Base-by-base conservation (phyloP, 2,888 invertebrate genomes). In the Oscheius myriophilus region DNA sequence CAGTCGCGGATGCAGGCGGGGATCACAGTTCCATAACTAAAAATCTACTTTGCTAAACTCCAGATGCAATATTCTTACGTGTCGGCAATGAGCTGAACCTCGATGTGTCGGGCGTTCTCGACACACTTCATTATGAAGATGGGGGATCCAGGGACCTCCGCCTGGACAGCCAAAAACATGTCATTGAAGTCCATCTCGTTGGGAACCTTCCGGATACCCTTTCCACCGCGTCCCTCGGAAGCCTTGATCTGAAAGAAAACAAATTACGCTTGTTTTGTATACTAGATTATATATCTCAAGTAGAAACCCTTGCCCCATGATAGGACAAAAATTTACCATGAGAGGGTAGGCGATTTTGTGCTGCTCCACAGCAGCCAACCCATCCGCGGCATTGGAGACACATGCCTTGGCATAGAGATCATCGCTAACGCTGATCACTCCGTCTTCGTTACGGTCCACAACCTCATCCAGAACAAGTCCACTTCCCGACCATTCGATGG, bases 41-140 rank as follows among this genome's bases (percentile, higher is more conserved):
- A 59, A 52, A 55, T 14, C 3, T n/a, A 53, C 4, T 39, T 51
- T 23, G 11, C 9, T 42, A 25, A 55, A 18, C 43, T 18, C 12
- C 1, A 46, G 23, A 33, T 1, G 12, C 16, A 46, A 62, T 9
- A 18, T 14, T n/a, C 25, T 39, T 51, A 70, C 86, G 93, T 93
- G 90, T 98, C 98, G 39, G 96, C 98, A 74, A 98, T 87, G 0
- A 98, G 90, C 87, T 98, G 98, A 0, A 98, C 98, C 88, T 99
- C 98, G 84, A 98, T 90, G 90, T 98, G 98, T 0, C 98, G 90
- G 0, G 97, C 97, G 64, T 94, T 95, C 67, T 92, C 91, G 0
- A 98, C 97, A 74, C 97, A 89, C 89, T 95, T 95, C 98, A 98
- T 98, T 63, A 99, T 93, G 87, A 98, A 99, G 84, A 99, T 94